Evolutionary conservation across 2,888 invertebrate genomes (phyloP), one percentile per base, ranked within the genome.

Genomic region (Ceratothoa steindachneri): DNA sequence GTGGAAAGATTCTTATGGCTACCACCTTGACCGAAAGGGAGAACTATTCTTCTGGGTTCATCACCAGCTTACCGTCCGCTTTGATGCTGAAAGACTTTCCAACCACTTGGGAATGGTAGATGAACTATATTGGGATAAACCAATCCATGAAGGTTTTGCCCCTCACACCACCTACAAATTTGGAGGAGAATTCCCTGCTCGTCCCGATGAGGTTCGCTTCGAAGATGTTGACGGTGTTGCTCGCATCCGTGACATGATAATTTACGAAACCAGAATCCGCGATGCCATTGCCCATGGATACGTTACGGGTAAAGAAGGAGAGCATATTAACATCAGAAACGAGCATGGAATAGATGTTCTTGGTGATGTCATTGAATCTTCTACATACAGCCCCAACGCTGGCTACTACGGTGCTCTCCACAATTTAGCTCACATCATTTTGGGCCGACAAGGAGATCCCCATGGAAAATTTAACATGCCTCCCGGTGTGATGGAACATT

Each of bases 81-180:
- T 91, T 84, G 90, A 91, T 82, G 86, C 81, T 60, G 82, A 82
- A 72, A 74, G 82, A 29, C 80, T 82, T 30, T 81, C 81, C 52
- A 82, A 82, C 72, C 71, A 80, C 41, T 75, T 82, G 65, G 60
- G 73, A 12, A 73, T 72, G 5, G 81, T 81, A 9, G 79, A 80
- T 5, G 80, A 80, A 27, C 80, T 82, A 19, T 74, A 80, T 55
- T 82, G 81, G 81, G 80, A 80, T 69, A 68, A 41, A 19, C 67
- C 74, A 24, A 74, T 78, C 52, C 29, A 85, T 69, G 84, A 85
- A 67, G 87, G 88, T 30, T 90, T 88, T 81, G 86, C 89, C 82
- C 88, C 90, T 7, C 86, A 87, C 82, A 84, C 88, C 81, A 87
- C 87, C 69, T 87, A 88, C 81, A 87, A 87, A 81, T 89, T 89